These are phyloP conservation scores for Coregonus sp. DNA, from an alignment of 2,797 vertebrate genomes.

Conservation along the genomic window DNA sequence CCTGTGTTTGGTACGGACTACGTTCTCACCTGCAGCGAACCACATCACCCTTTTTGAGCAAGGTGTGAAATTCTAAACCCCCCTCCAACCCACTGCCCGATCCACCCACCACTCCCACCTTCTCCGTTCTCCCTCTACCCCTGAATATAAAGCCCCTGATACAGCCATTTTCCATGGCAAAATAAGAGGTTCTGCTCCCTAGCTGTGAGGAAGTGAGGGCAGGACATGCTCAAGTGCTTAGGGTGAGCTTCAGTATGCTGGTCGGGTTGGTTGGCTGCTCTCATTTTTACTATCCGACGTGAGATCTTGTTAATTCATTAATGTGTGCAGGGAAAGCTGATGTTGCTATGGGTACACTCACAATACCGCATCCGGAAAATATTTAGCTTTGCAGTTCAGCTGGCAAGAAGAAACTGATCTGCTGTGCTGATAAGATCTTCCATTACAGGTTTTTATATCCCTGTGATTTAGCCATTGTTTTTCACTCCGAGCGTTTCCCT, in stretches of 20 bases:
- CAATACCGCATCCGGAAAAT: neutral
- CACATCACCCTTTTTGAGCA: too few species aligned
- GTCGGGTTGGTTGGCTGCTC: neutral
- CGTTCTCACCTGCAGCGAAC: too few species aligned
- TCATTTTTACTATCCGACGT: neutral
- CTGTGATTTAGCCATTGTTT: neutral
- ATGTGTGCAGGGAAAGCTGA: slow-evolving; percentile 5
- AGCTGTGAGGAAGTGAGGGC: neutral
- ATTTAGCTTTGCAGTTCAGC: neutral
- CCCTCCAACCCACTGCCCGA: neutral
- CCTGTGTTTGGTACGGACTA: too few species aligned
- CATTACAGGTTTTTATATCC: neutral
- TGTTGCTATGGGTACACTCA: neutral
- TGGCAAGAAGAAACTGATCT: neutral
- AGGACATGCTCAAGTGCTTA: neutral
- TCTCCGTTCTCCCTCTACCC: neutral
- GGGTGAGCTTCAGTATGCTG: neutral
- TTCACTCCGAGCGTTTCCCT: neutral
- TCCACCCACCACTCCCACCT: neutral
- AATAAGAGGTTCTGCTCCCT: neutral
- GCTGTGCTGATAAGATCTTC: neutral
- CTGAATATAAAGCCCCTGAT: neutral
- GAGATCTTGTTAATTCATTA: neutral
- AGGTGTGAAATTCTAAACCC: neutral
- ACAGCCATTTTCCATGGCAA: slow-evolving; percentile 2